A percentile compares a stretch with the other conserved stretches of the same genome.
phyloP scores from a whole-genome alignment of 2,888 invertebrate genomes.

The Sarcophaga variegata region DNA sequence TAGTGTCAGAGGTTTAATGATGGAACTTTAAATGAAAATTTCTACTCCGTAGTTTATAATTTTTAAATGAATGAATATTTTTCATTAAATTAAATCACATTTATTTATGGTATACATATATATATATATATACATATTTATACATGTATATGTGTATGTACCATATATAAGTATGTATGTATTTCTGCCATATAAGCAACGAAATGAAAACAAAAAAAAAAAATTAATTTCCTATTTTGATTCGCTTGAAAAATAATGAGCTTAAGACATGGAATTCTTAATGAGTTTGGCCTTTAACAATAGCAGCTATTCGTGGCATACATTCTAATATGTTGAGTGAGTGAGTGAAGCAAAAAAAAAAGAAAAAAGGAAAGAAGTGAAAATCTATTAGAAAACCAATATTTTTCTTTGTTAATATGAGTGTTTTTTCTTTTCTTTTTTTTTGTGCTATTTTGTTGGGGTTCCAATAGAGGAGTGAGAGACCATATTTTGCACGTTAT shows the following conservation, averaged over 20 bases:
- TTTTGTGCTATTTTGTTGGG: neutral
- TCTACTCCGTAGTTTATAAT: too few relatives aligned
- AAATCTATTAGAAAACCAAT: neutral
- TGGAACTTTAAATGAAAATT: too few relatives aligned
- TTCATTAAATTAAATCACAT: too few relatives aligned
- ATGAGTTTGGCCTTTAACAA: constrained; percentile 12
- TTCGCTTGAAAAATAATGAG: constrained; percentile 22
- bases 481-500: neutral
- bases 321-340: neutral
- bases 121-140: too few relatives aligned
- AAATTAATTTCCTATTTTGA: neutral
- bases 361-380: too few relatives aligned
- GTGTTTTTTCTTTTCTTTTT: neutral
- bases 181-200: too few relatives aligned
- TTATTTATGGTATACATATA: too few relatives aligned
- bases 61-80: too few relatives aligned
- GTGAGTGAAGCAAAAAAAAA: neutral
- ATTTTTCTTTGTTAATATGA: neutral
- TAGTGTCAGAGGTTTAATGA: too few relatives aligned
- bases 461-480: neutral
- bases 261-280: constrained; percentile 34
- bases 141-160: too few relatives aligned
- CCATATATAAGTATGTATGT: too few relatives aligned
- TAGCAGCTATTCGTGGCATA: neutral
- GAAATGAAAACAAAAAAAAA: too few relatives aligned